Base-by-base conservation (phyloP, 2,797 vertebrate genomes). In the Cirrhinus molitorella region DNA sequence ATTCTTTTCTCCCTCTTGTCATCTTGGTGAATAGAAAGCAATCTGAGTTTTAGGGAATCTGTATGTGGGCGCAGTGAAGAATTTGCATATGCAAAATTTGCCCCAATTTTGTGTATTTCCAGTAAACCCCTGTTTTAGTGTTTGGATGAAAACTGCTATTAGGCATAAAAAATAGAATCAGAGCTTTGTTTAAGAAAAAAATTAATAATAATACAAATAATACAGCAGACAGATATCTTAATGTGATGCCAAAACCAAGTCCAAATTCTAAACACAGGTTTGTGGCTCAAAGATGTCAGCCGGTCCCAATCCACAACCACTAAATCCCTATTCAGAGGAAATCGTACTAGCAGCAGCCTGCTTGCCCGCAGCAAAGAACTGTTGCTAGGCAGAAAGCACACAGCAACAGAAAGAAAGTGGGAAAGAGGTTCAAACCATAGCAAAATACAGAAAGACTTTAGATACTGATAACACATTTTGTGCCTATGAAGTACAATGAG, bases 61-160 rank as follows among this genome's bases (percentile, higher is more conserved):
- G 23, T 59, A 37, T 31, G 75, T 83, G 59, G 65, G 49, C 16
- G 28, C 43, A 63, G 55, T 72, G 55, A 40, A 28, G 37, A 67
- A 82, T 79, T 68, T 61, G 78, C 84, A 72, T 81, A 80, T 87
- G 85, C 83, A 63, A 87, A 75, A 71, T 83, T 66, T 88, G 87
- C 70, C 86, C 86, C 80, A 86, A 73, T 88, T 90, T 82, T 49
- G n/a, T 53, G n/a, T 65, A 73, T 80, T 43, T 80, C 55, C 47
- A 65, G 63, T 61, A 78, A 80, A 85, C 79, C 71, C 71, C 68
- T 78, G n/a, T 66, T n/a, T 10, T 68, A 70, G 81, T 72, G 51
- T 14, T 71, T 53, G 51, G 8, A 63, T 68, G 31, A 21, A 65
- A 17, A 82, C 84, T 75, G 78, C 65, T 65, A 37, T 77, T 45